These are phyloP conservation scores for Cotesia congregata DNA, from an alignment of 2,888 invertebrate species.

Conservation along the genomic window DNA sequence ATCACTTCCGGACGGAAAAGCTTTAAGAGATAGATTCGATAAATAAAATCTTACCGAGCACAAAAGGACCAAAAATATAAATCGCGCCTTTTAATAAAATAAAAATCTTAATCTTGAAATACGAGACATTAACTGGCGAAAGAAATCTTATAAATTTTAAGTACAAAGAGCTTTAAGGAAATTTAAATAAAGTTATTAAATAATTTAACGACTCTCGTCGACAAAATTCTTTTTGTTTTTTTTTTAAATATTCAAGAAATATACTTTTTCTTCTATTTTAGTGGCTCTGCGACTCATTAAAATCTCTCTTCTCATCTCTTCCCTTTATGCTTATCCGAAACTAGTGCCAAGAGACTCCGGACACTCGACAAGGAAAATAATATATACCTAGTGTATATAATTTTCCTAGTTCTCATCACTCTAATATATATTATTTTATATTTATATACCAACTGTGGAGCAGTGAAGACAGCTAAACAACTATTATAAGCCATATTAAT, in stretches of 20 bases:
- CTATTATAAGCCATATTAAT: background rate
- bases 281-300: conserved; percentile 1
- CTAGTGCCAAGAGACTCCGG: background rate
- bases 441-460: background rate
- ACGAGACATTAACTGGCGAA: background rate
- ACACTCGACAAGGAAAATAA: background rate
- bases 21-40: background rate
- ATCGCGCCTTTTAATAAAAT: background rate
- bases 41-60: background rate
- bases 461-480: background rate
- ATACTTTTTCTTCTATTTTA: background rate
- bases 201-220: background rate
- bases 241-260: background rate
- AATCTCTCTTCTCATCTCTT: background rate
- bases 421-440: background rate
- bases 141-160: background rate
- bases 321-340: background rate
- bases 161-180: background rate
- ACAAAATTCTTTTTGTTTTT: background rate
- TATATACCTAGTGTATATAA: background rate
- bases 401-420: background rate
- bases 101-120: background rate
- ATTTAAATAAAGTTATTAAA: background rate
- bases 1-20: conserved; percentile 17
- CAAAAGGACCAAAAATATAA: background rate